These are phyloP conservation scores for Coelopa pilipes DNA, from an alignment of 2,888 invertebrate species.

Conservation along the genomic window DNA sequence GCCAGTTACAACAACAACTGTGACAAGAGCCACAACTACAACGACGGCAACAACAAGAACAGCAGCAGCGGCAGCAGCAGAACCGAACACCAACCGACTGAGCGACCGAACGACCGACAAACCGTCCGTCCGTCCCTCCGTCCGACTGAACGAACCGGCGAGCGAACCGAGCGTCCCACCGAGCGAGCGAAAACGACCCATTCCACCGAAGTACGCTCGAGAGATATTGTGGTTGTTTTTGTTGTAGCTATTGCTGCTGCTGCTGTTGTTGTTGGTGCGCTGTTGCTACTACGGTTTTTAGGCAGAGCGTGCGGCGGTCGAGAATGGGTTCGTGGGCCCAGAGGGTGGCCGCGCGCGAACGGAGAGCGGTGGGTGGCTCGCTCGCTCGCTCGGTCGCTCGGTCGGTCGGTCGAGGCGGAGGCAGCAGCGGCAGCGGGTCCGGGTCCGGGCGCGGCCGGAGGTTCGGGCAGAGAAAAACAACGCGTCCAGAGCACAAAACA, in stretches of 20 bases:
- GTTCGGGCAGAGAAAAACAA: conserved; percentile 19
- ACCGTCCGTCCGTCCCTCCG: background rate
- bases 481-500: conserved; percentile 20
- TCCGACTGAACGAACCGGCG: conserved; percentile 10
- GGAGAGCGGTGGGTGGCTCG: too few relatives aligned
- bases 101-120: background rate
- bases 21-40: too few relatives aligned
- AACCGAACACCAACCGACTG: conserved; percentile 15
- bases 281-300: background rate
- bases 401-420: background rate
- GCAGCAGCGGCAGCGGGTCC: conserved; percentile 1
- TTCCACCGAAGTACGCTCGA: background rate
- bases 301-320: background rate
- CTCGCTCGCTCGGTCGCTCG: too few relatives aligned
- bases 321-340: background rate
- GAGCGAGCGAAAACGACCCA: background rate
- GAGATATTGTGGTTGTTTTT: background rate
- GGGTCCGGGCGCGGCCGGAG: background rate
- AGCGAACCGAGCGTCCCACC: background rate
- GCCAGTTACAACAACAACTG: conserved; percentile 15
- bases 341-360: too few relatives aligned
- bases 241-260: background rate
- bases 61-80: conserved; percentile 15
- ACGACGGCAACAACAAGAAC: conserved; percentile 10
- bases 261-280: background rate